Evolutionary conservation across 2,888 invertebrate species (phyloP), one percentile per base, ranked within the genome.

Genomic region (Apamea anceps): DNA sequence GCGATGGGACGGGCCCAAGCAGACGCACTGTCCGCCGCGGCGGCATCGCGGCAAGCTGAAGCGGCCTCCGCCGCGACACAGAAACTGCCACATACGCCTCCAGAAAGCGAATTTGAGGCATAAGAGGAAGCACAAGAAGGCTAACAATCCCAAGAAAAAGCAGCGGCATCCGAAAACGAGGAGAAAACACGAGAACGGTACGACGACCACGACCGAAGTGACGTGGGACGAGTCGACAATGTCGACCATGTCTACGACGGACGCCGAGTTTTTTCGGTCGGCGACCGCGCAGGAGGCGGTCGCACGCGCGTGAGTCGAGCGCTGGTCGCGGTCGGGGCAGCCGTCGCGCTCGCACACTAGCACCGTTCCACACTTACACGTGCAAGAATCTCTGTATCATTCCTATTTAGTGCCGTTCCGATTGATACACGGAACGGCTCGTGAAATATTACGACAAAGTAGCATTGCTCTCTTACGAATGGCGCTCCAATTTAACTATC

Each of bases 241-340:
- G 93, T 96, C 96, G 82, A 96, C 96, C 25, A 95, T 96, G 95
- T 96, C 96, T 75, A 97, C 97, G 93, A 97, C 91, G 85, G 96
- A 94, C 93, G 95, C 94, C 85, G 97, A 97, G 97, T 97, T 97
- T 96, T 97, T 97, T 95, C 97, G 97, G 93, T 96, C 97, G 91
- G 96, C 96, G 95, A 96, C 96, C 95, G 96, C 96, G 95, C 97
- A 95, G 95, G 97, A 97, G 96, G 96, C 96, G 96, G 96, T 94
- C 96, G 95, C 94, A 89, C 97, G 96, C 94, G 96, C 96, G 95
- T 97, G 94, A 96, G 96, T 89, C 96, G 96, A 88, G 94, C 94
- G 91, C 94, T 95, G 92, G 93, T 96, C 94, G 96, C 95, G 91
- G 93, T 96, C 91, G 96, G 95, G 90, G 96, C 97, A 92, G 96